phyloP scores from a whole-genome alignment of 2,797 vertebrate genomes.

The Hypotaenidia philippensis region DNA sequence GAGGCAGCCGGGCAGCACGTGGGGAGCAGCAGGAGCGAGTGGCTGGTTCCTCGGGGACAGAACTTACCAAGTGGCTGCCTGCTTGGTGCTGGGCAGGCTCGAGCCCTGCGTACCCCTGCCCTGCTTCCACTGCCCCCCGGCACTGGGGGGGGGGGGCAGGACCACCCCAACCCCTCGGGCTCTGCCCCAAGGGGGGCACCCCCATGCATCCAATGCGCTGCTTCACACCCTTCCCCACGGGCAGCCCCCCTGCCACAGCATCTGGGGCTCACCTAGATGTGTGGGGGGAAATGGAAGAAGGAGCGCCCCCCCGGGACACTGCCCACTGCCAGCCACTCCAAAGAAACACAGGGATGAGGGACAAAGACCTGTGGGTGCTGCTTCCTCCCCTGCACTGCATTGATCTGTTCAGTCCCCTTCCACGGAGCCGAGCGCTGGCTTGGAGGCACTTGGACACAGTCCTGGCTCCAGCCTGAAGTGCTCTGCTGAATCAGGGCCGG shows the following conservation, averaged over 20 bases:
- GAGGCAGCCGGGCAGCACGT: fast-evolving
- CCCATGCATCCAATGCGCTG: fast-evolving
- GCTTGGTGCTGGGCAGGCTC: fast-evolving
- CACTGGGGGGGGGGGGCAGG: not conserved
- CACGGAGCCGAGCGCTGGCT: not conserved
- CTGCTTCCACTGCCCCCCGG: not conserved
- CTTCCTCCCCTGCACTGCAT: not conserved
- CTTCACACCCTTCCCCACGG: not conserved
- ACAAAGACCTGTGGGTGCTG: fast-evolving
- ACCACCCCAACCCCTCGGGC: fast-evolving
- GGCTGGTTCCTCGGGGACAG: not conserved
- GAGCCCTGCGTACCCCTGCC: not conserved
- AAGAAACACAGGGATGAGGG: not conserved
- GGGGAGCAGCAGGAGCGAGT: fast-evolving
- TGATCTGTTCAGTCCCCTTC: not conserved
- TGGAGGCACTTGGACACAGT: not conserved
- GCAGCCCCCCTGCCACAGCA: not conserved
- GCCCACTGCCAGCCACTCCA: fast-evolving
- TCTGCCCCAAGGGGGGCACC: not conserved
- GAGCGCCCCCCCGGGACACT: not conserved
- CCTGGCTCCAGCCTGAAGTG: not conserved
- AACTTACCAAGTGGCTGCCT: fast-evolving
- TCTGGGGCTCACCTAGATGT: fast-evolving
- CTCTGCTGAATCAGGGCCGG: conserved; percentile 33
- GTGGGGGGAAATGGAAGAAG: no score